Evolutionary conservation across 1,140 invertebrate species (phyloP).

Genomic region (Cyrtorhinus lividipennis): DNA sequence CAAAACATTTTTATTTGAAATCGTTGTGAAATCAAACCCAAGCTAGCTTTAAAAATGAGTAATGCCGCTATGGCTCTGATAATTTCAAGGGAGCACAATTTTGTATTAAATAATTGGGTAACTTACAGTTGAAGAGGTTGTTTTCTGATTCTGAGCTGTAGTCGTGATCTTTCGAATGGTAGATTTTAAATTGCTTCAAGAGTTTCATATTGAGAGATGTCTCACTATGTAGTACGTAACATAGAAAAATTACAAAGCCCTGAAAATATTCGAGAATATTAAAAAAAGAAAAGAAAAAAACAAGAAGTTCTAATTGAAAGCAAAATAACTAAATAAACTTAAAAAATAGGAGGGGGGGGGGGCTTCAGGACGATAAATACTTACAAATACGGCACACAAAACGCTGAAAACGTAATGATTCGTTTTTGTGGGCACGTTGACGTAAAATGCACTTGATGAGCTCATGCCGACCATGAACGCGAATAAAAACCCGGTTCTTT

Average conservation of each 20-base stretch:
- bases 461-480: slow-evolving; percentile 38
- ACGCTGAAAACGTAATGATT: slow-evolving; percentile 42
- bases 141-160: slow-evolving; percentile 34
- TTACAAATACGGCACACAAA: slow-evolving; percentile 40
- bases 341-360: no score
- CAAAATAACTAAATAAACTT: no score
- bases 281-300: slow-evolving; percentile 17
- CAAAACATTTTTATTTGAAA: no score
- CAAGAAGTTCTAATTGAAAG: no score
- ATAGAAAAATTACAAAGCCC: slow-evolving; percentile 35
- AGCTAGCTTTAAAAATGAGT: no score
- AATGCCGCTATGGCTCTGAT: no score
- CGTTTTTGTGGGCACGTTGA: slow-evolving; percentile 39
- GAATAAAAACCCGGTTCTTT: slow-evolving; percentile 40
- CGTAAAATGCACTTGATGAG: slow-evolving; percentile 41
- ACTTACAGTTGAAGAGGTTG: slow-evolving; percentile 36
- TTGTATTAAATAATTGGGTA: no score
- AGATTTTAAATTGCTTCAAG: slow-evolving; percentile 24
- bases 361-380: no score
- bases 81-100: no score
- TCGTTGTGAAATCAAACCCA: no score
- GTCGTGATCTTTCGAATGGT: slow-evolving; percentile 25
- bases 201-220: slow-evolving; percentile 25
- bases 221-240: slow-evolving; percentile 36
- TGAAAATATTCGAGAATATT: no score